Evolutionary conservation across 2,113 vertebrate genomes (phyloP), one percentile per base, ranked within the genome.

Genomic region (Chascanopsetta lugubris): DNA sequence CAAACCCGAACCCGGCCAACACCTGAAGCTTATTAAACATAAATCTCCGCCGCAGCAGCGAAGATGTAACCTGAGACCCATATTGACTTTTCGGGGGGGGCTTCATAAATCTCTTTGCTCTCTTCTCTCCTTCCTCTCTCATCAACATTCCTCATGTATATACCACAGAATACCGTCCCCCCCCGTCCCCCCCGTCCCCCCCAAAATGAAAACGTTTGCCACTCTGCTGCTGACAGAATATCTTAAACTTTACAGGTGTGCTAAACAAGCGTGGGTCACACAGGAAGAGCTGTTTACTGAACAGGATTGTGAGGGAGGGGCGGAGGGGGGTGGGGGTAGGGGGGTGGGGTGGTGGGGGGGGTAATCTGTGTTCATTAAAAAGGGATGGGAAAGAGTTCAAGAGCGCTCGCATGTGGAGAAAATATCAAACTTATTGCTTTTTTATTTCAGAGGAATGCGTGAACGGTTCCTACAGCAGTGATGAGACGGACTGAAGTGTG

Each of bases 11-110:
- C 63, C 72, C 82, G 75, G 69, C 79, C 86, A 90, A 84, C 92
- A 93, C 92, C 91, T 93, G 92, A 89, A 91, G 83, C 88, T 86
- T 93, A 93, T 93, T 93, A 93, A 91, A 85, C 78, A 89, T 91
- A 92, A 93, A 91, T 91, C 90, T 90, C 77, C 46, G 56, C 85
- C 64, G 85, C 68, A 56, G 85, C 68, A 54, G 80, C 66, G 21
- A 72, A 61, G 83, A 90, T 79, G 92, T 85, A 93, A 93, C 87
- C 49, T 47, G 83, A 93, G 87, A 87, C 91, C 75, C 80, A 85
- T 86, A 90, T 89, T 92, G 89, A 90, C 90, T 91, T 92, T 92
- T 83, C 82, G 84, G 84, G 82, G 82, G 80, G n/a, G 73, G 79
- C 75, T 86, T 86, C 85, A 89, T 93, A 92, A 93, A 92, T 92